A percentile compares a stretch with the other conserved stretches of the same genome.
These are phyloP conservation scores for Crotalus tigris DNA, from an alignment of 2,113 vertebrate genomes.

Conservation along the genomic window DNA sequence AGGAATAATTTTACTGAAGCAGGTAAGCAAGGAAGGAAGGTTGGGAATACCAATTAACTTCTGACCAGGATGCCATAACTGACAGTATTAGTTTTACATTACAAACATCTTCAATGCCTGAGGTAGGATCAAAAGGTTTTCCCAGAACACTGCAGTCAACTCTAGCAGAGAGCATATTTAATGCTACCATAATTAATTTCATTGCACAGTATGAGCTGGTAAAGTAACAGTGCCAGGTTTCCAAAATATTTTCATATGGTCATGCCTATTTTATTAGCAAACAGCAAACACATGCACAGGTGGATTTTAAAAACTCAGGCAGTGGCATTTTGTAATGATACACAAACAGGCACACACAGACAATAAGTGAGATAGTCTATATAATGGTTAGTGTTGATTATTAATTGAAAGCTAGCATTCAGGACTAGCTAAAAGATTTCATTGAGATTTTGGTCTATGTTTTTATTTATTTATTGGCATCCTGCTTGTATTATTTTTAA, in stretches of 20 bases:
- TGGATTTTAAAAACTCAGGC: neutral
- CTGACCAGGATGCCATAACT: slow-evolving; percentile 55
- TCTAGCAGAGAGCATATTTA: slow-evolving; percentile 5
- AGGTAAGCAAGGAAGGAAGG: slow-evolving; percentile 51
- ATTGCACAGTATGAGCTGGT: neutral
- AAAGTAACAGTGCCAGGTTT: neutral
- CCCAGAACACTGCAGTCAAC: slow-evolving; percentile 8
- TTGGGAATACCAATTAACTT: slow-evolving; percentile 60
- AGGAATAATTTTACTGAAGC: slow-evolving; percentile 55
- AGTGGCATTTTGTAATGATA: neutral
- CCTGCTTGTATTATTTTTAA: neutral
- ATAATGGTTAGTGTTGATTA: neutral
- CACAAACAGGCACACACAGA: neutral
- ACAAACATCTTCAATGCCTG: slow-evolving; percentile 36
- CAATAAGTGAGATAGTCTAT: neutral
- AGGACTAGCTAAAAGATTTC: neutral
- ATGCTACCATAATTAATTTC: slow-evolving; percentile 14
- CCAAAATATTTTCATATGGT: neutral
- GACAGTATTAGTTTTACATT: slow-evolving; percentile 44
- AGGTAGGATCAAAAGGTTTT: slow-evolving; percentile 32
- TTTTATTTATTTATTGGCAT: neutral
- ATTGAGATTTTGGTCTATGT: neutral
- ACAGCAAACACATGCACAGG: neutral
- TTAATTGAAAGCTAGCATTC: neutral
- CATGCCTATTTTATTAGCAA: neutral